These are phyloP conservation scores for Oncorhynchus keta DNA, from an alignment of 2,113 vertebrate genomes.

Conservation along the genomic window DNA sequence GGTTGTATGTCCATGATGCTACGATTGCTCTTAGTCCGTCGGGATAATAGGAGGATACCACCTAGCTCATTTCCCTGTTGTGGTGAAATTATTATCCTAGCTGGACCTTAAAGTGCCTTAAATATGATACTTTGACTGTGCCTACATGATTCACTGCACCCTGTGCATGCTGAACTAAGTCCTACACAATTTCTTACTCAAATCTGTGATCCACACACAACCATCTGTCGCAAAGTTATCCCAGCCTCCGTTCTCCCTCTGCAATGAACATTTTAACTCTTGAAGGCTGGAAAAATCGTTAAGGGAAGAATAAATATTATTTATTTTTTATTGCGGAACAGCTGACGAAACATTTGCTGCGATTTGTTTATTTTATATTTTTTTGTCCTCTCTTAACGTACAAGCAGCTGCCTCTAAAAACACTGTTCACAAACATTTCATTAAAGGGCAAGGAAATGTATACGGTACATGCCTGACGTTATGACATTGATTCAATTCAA, in stretches of 20 bases:
- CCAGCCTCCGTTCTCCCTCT: background rate
- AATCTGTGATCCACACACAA: conserved; percentile 18
- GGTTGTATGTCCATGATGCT: background rate
- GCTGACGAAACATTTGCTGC: conserved; percentile 62
- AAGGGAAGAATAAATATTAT: conserved; percentile 5
- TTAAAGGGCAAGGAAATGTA: conserved; percentile 41
- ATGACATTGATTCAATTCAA: background rate
- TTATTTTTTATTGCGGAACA: conserved; percentile 29
- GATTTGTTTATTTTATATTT: conserved; percentile 62
- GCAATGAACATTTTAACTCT: conserved; percentile 1
- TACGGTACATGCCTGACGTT: conserved; percentile 17
- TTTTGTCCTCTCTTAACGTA: conserved; percentile 43
- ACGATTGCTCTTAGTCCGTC: no score
- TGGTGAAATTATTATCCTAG: background rate
- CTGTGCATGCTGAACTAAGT: background rate
- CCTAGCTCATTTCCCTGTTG: background rate
- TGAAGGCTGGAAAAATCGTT: background rate
- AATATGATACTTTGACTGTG: background rate
- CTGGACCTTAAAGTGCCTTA: background rate
- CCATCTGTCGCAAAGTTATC: conserved; percentile 11
- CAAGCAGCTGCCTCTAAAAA: conserved; percentile 56
- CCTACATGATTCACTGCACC: background rate
- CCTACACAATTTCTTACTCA: background rate
- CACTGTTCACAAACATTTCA: conserved; percentile 44
- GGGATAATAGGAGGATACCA: background rate